Percentiles rank a stretch among this genome's conserved stretches.
Conservation (phyloP, 2,797 vertebrate genomes). For the Phataginus tetradactyla region DNA sequence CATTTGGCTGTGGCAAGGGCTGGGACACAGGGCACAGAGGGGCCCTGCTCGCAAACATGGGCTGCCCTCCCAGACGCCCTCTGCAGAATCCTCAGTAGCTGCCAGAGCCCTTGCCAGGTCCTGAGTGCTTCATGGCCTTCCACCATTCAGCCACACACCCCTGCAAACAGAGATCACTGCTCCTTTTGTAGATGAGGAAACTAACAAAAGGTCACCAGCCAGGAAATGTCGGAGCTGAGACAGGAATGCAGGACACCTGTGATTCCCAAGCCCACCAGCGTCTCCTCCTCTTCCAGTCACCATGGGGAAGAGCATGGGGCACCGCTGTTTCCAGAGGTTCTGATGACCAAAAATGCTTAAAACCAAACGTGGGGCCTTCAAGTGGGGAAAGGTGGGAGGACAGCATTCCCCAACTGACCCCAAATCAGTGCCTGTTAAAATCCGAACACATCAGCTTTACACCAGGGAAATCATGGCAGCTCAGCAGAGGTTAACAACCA, state of each 20-base stretch:
- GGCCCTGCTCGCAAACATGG: background rate
- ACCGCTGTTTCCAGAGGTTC: background rate
- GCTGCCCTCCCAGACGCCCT: background rate
- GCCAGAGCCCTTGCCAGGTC: background rate
- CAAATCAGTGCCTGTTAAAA: background rate
- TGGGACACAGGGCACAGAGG: background rate
- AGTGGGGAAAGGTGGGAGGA: background rate
- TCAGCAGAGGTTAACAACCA: too few relatives aligned
- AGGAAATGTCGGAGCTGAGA: background rate
- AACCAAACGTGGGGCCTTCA: background rate
- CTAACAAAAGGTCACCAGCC: background rate
- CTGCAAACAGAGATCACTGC: background rate
- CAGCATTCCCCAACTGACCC: too few relatives aligned
- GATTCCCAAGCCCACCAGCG: background rate
- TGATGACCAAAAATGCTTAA: background rate
- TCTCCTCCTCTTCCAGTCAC: background rate
- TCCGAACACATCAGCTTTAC: background rate
- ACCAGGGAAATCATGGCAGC: background rate
- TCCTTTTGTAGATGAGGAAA: background rate
- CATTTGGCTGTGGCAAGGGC: background rate
- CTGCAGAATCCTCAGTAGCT: too few relatives aligned
- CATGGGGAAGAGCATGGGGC: too few relatives aligned
- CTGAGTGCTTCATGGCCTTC: accelerated
- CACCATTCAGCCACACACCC: background rate
- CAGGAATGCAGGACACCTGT: background rate